Percentiles rank a stretch among this genome's conserved stretches.
phyloP scores from a whole-genome alignment of 2,797 vertebrate genomes.

The Brachymystax lenok region DNA sequence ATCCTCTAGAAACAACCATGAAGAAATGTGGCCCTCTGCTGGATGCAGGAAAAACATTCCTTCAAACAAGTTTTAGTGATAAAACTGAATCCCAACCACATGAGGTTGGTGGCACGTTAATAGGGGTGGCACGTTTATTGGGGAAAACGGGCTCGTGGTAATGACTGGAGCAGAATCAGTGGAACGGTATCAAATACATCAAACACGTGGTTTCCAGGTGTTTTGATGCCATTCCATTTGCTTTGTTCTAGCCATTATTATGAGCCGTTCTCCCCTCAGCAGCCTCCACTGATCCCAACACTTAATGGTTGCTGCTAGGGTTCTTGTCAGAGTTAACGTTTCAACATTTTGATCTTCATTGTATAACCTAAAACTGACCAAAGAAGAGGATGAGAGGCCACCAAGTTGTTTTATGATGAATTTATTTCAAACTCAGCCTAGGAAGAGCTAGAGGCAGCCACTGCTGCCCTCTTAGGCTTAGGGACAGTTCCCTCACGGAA shows the following conservation, averaged over 20 bases:
- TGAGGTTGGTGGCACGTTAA: too few species aligned
- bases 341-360: background rate
- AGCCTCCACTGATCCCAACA: background rate
- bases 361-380: background rate
- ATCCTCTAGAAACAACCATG: background rate
- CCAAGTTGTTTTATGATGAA: background rate
- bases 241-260: too few species aligned
- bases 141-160: too few species aligned
- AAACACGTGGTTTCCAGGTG: too few species aligned
- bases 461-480: conserved; percentile 93
- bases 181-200: too few species aligned
- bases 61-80: background rate
- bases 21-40: conserved; percentile 62
- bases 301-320: background rate
- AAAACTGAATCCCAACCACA: background rate
- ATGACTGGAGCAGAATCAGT: too few species aligned
- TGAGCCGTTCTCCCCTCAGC: background rate
- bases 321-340: background rate
- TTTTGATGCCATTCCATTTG: too few species aligned
- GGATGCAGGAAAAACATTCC: conserved; percentile 10
- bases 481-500: conserved; percentile 98
- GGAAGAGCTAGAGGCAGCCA: conserved; percentile 94
- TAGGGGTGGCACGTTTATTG: too few species aligned
- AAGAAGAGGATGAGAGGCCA: background rate
- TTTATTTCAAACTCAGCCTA: conserved; percentile 68